Evolutionary conservation across 2,113 vertebrate genomes (phyloP), one percentile per base, ranked within the genome.

Genomic region (Isurus oxyrinchus): DNA sequence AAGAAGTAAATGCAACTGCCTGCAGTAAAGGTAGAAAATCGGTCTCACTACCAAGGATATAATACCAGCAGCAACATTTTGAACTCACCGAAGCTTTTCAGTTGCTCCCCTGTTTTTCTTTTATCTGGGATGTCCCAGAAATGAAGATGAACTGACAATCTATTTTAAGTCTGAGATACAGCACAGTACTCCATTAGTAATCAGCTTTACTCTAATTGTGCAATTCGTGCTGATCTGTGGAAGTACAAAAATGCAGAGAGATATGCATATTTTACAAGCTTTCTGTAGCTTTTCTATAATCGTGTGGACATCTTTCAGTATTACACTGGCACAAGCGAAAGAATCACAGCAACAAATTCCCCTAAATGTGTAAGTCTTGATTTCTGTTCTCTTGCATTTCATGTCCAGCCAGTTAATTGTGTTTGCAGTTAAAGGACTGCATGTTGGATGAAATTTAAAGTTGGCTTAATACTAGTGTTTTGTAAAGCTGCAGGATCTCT

Each of bases 321-420:
- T 97, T 96, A 97, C 98, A 97, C 97, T 98, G 97, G 97, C 97
- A 97, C 97, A 97, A 96, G 98, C 98, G 97, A 98, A 97, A 97
- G 98, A 98, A 97, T 98, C 98, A 96, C 98, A 99, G 97, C 99
- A 99, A 97, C 99, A 98, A 98, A 99, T 99, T 97, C 99, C 99
- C 96, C 98, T 99, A 94, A 98, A 99, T 53, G 99, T 99, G 99
- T 99, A 98, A 99, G 99, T 99, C 97, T 96, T 66, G 61, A 44
- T 44, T 49, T 94, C 93, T 94, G 53, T 66, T 94, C 93, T 63
- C 67, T 44, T 94, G 35, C n/a, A 91, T 53, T 59, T 31, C 88
- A 91, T 59, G 27, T 57, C 8, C 27, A 49, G 87, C 59, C 55
- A 90, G 88, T 57, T 90, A 27, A 57, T 61, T 94, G 93, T 67